phyloP scores from a whole-genome alignment of 2,113 vertebrate genomes.

The Sapayoa aenigma region DNA sequence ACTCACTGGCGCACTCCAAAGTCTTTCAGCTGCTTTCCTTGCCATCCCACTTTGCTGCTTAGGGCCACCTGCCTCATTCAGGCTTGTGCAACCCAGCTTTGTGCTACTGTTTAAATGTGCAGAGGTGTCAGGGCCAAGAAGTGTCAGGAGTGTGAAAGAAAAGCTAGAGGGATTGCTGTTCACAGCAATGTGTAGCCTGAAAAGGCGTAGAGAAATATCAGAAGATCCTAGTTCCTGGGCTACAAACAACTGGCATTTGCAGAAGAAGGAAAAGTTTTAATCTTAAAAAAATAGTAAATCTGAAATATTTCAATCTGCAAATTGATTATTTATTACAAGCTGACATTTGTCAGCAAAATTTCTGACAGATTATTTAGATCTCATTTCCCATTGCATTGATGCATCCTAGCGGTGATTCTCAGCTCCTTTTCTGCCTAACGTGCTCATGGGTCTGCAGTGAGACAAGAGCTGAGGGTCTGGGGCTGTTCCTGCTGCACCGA shows the following conservation, averaged over 20 bases:
- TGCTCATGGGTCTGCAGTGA: rapidly evolving
- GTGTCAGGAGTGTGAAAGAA: background rate
- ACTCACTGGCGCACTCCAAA: rapidly evolving
- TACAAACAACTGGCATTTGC: background rate
- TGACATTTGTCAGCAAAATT: background rate
- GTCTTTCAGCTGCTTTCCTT: background rate
- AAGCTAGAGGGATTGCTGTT: background rate
- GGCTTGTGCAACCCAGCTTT: background rate
- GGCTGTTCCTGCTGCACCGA: background rate
- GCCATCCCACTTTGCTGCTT: background rate
- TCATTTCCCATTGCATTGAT: background rate
- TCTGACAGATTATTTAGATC: background rate
- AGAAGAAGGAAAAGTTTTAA: background rate
- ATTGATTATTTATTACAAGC: background rate
- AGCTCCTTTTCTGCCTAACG: background rate
- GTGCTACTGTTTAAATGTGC: background rate
- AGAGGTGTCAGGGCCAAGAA: background rate
- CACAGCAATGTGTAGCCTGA: background rate
- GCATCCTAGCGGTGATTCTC: background rate
- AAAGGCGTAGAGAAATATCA: background rate
- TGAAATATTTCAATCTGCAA: background rate
- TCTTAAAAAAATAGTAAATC: background rate
- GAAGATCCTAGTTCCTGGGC: background rate
- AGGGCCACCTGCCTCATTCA: background rate
- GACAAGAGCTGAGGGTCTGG: rapidly evolving